Conservation (phyloP, 2,888 invertebrate species). For the Tachina lurida region DNA sequence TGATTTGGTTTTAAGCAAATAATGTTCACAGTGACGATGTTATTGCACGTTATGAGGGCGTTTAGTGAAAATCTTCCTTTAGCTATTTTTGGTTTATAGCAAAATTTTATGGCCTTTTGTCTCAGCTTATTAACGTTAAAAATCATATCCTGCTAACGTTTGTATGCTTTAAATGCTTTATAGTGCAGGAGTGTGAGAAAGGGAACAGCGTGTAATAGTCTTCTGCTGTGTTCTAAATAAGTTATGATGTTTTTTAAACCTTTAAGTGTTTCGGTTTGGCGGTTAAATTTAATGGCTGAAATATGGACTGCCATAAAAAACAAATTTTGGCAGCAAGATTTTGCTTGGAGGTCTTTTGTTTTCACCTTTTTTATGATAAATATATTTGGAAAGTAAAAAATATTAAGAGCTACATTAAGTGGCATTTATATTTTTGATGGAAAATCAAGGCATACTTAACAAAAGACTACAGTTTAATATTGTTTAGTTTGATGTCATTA, state of each 20-base stretch:
- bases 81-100: background rate
- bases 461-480: background rate
- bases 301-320: background rate
- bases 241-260: constrained; percentile 50
- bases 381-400: background rate
- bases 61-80: constrained; percentile 16
- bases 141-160: background rate
- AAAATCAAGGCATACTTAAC: background rate
- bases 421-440: background rate
- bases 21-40: constrained; percentile 2
- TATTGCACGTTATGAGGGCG: constrained; percentile 38
- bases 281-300: constrained; percentile 38
- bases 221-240: constrained; percentile 54
- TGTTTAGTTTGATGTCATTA: background rate
- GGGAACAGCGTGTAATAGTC: background rate
- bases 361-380: background rate
- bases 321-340: background rate
- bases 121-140: background rate
- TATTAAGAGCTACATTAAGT: background rate
- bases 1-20: constrained; percentile 26
- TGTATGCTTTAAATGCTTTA: background rate
- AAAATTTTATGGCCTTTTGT: constrained; percentile 44
- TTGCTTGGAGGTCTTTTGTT: background rate
- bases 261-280: constrained; percentile 7
- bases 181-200: no score